Conservation (phyloP, 2,888 invertebrate genomes). For the Cheilosia vernalis region DNA sequence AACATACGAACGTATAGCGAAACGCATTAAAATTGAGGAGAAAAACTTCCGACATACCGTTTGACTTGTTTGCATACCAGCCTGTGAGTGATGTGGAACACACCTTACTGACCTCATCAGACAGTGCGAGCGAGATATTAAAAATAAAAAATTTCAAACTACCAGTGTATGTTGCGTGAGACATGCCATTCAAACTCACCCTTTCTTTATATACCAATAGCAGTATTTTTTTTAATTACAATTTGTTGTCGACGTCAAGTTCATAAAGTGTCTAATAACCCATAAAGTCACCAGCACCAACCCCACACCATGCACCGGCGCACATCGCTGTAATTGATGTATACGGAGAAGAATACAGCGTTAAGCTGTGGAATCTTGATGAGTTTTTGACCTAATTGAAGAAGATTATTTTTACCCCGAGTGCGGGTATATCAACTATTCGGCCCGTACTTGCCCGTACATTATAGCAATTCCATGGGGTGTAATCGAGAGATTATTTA, state of each 20-base stretch:
- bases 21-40: background rate
- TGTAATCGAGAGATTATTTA: too few relatives aligned
- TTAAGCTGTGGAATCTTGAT: background rate
- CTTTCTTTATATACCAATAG: constrained; percentile 2
- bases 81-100: constrained; percentile 16
- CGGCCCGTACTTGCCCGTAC: background rate
- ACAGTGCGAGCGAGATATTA: background rate
- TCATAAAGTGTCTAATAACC: constrained; percentile 42
- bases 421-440: background rate
- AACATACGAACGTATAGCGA: too few relatives aligned
- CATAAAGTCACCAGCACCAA: constrained; percentile 5
- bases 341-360: background rate
- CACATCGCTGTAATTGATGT: background rate
- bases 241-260: constrained; percentile 42
- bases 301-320: constrained; percentile 13
- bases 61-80: background rate
- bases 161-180: constrained; percentile 25
- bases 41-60: background rate
- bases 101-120: constrained; percentile 63
- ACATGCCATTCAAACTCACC: constrained; percentile 31
- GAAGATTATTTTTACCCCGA: background rate
- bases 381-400: constrained; percentile 9
- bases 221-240: constrained; percentile 21
- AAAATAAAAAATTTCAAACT: background rate
- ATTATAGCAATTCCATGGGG: background rate